Base-by-base conservation (phyloP, 2,113 vertebrate species). In the Nerophis ophidion region DNA sequence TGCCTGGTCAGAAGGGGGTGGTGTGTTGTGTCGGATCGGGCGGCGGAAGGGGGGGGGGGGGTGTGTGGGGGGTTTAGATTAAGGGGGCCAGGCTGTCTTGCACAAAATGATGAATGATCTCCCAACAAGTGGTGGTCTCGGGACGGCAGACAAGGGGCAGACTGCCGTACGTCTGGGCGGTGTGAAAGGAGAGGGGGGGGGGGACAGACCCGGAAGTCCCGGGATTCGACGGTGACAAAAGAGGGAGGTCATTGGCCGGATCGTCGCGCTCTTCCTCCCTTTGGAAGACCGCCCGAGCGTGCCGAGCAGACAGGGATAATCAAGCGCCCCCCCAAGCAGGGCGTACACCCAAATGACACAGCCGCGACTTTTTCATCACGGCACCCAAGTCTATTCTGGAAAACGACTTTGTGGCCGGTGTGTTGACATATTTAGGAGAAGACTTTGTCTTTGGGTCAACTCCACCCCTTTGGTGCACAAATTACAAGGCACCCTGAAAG, bases 31-130 rank as follows among this genome's bases (percentile, higher is more conserved):
- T 16, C 17, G 53, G 53, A 8, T 5, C 46, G 55, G 61, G 73
- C 57, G 56, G 69, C 52, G 61, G 73, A 54, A 50, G 69, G 54
- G 47, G 73, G 81, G 90, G 89, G n/a, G 56, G 68, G 48, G 49
- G 72, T 51, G 26, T 51, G 19, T 8, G 54, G 47, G 73, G 81
- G 90, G 89, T 82, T 40, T 92, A 92, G 91, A 86, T 90, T 82
- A 86, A 84, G 67, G 87, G 91, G 86, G n/a, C 87, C 91, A 84
- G 26, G 86, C 86, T 90, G 93, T 93, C 93, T 89, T 86, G 74
- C 77, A 71, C 58, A 64, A 69, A 60, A 82, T 96, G 94, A 95
- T 95, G 91, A 92, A 96, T 95, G 89, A 85, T 90, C 84, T 85
- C 89, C 73, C 82, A 84, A 74, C 86, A 81, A 82, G 58, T 65